A percentile compares a stretch with the other conserved stretches of the same genome.
Evolutionary conservation across 2,888 invertebrate genomes (phyloP).

Genomic region (Pimpla rufipes): DNA sequence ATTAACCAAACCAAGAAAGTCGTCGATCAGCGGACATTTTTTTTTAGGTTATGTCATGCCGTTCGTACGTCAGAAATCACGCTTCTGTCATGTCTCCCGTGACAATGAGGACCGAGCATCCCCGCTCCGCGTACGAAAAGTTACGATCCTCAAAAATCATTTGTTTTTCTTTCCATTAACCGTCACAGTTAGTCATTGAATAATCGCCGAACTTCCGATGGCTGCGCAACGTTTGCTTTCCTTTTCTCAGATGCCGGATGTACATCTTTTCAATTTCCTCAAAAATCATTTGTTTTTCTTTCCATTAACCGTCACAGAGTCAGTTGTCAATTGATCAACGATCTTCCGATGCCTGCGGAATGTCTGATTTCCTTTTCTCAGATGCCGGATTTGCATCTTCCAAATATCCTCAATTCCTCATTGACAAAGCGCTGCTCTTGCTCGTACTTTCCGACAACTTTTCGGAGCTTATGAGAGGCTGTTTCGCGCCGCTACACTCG

Average conservation of each 20-base stretch:
- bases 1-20: slow-evolving; percentile 78
- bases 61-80: slow-evolving; percentile 35
- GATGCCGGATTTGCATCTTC: not conserved
- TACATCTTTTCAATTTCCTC: not conserved
- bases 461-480: slow-evolving; percentile 75
- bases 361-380: not conserved
- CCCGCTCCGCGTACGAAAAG: not conserved
- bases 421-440: slow-evolving; percentile 59
- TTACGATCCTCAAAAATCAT: not conserved
- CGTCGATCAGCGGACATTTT: slow-evolving; percentile 67
- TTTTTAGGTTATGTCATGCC: slow-evolving; percentile 64
- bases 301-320: not conserved
- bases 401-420: slow-evolving; percentile 35
- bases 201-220: not conserved
- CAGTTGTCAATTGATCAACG: not conserved
- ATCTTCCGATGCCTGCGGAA: not conserved
- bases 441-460: slow-evolving; percentile 68
- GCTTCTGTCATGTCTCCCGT: not conserved
- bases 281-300: not conserved
- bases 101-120: not conserved
- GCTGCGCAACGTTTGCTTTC: not conserved
- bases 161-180: not conserved
- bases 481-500: slow-evolving; percentile 75
- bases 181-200: not conserved
- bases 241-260: not conserved